Percentiles rank a stretch among this genome's conserved stretches.
Evolutionary conservation across 2,113 vertebrate species (phyloP).

Genomic region (Chiloscyllium plagiosum): DNA sequence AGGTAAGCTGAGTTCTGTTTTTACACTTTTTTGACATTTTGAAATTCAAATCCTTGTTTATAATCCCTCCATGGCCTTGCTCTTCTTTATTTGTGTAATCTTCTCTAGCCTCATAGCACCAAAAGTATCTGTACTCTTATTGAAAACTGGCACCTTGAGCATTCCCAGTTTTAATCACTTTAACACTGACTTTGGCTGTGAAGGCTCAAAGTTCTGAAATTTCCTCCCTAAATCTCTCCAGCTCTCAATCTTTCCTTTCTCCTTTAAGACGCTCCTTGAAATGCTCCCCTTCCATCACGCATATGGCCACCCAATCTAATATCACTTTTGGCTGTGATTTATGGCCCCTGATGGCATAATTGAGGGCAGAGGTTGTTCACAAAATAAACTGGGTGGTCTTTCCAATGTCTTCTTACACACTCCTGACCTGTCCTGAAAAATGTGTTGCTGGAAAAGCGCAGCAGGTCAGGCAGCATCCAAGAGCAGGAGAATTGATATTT

Average conservation of each 20-base stretch:
- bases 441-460: too few species aligned
- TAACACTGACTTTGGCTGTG: background rate
- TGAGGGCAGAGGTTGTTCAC: too few species aligned
- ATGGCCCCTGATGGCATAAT: too few species aligned
- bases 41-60: background rate
- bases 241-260: background rate
- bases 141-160: background rate
- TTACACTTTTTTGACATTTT: background rate
- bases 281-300: background rate
- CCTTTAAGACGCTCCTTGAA: background rate
- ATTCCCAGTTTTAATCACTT: background rate
- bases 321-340: too few species aligned
- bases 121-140: background rate
- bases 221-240: background rate
- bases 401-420: too few species aligned
- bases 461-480: too few species aligned
- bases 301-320: background rate
- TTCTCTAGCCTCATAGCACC: background rate
- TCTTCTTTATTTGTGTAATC: background rate
- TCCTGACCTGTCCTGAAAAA: too few species aligned
- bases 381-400: too few species aligned
- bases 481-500: too few species aligned
- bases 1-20: background rate
- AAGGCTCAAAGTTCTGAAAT: background rate
- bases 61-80: background rate